Percentiles rank a stretch among this genome's conserved stretches.
Conservation (phyloP, 2,888 invertebrate genomes). For the Andrena hattorfiana region DNA sequence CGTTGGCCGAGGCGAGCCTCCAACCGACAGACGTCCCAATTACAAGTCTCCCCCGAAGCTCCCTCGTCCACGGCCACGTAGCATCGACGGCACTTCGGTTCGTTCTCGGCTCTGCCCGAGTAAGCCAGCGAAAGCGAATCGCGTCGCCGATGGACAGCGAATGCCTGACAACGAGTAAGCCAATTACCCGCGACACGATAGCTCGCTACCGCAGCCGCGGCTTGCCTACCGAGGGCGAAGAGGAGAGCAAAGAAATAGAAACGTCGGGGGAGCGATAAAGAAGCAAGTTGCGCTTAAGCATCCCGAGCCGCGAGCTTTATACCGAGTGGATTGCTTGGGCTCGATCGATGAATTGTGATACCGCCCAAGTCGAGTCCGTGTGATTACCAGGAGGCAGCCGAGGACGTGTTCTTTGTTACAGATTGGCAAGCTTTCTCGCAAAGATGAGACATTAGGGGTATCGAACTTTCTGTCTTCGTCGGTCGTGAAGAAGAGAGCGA, state of each 20-base stretch:
- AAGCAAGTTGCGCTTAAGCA: not conserved
- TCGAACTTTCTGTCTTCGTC: constrained; percentile 2
- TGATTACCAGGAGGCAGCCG: no score
- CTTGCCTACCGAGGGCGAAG: not conserved
- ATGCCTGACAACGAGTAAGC: not conserved
- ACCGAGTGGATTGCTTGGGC: not conserved
- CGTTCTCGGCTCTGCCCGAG: constrained; percentile 60
- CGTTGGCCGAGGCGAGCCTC: constrained; percentile 86
- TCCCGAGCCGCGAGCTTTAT: not conserved
- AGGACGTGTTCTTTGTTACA: no score
- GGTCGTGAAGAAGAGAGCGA: constrained; percentile 15
- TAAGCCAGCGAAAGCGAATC: constrained; percentile 13
- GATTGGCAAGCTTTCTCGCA: no score
- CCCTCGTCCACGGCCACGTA: constrained; percentile 77
- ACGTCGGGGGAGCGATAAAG: not conserved
- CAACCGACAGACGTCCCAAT: constrained; percentile 73
- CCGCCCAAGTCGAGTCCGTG: no score
- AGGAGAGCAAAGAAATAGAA: not conserved
- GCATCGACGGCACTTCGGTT: constrained; percentile 62
- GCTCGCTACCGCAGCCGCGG: not conserved
- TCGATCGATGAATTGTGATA: not conserved
- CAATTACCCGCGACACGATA: not conserved
- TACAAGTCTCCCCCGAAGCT: constrained; percentile 77
- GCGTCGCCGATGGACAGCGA: not conserved
- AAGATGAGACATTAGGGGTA: not conserved